A percentile compares a stretch with the other conserved stretches of the same genome.
phyloP scores from a whole-genome alignment of 2,797 vertebrate species.

The Peromyscus eremicus region DNA sequence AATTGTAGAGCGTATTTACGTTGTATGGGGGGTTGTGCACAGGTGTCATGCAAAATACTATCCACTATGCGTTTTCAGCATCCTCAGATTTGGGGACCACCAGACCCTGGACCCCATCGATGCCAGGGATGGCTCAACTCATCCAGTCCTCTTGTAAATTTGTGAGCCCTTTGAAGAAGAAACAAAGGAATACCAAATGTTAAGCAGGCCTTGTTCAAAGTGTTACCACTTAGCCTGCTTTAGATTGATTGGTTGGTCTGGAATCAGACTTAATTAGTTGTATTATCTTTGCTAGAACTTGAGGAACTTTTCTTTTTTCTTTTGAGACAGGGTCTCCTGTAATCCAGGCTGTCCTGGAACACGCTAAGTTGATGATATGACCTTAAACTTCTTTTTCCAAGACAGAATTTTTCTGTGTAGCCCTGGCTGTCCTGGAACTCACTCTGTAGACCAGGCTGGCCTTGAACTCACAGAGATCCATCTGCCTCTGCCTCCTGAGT shows the following conservation, averaged over 20 bases:
- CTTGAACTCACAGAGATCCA: background rate
- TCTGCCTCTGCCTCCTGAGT: background rate
- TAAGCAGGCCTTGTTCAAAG: background rate
- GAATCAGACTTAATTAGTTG: background rate
- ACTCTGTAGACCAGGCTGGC: background rate
- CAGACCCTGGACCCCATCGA: background rate
- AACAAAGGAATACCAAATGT: background rate
- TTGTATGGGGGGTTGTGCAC: background rate
- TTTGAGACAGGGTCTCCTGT: background rate
- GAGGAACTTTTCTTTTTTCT: background rate
- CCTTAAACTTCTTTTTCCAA: background rate
- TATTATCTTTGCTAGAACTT: constrained; percentile 55
- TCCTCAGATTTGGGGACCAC: background rate
- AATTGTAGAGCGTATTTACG: background rate
- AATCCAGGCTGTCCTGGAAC: background rate
- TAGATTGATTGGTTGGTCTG: constrained; percentile 1
- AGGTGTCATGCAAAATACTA: background rate
- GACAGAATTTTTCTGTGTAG: background rate
- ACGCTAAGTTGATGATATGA: background rate
- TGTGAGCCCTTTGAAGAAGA: constrained; percentile 2
- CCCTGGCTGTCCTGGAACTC: background rate
- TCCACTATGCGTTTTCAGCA: background rate
- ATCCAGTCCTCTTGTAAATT: background rate
- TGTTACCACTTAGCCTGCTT: background rate
- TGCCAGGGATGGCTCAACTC: background rate